Evolutionary conservation across 1,140 invertebrate species (phyloP).

Genomic region (Apocrypta bakeri): DNA sequence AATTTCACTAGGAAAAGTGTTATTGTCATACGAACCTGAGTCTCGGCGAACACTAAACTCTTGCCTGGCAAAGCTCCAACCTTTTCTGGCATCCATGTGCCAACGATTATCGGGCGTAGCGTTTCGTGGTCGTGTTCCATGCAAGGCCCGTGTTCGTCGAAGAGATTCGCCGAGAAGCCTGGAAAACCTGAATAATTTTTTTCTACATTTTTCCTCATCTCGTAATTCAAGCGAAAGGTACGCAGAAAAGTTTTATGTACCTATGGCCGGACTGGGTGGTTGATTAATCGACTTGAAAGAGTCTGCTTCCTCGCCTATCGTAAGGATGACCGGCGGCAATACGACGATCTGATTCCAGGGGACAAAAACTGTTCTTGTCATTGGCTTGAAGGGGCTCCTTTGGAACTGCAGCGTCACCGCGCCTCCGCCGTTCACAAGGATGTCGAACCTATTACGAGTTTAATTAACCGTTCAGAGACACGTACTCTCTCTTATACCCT

Average conservation of each 20-base stretch:
- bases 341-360: conserved; percentile 98
- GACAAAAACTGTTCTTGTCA: conserved; percentile 91
- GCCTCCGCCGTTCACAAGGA: conserved; percentile 98
- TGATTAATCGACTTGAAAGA: conserved; percentile 71
- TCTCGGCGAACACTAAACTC: conserved; percentile 90
- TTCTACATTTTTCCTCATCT: too few relatives aligned
- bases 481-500: conserved; percentile 1
- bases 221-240: too few relatives aligned
- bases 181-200: conserved; percentile 69
- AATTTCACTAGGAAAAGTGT: conserved; percentile 41
- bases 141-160: conserved; percentile 80
- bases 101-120: conserved; percentile 86
- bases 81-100: conserved; percentile 89
- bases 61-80: conserved; percentile 87
- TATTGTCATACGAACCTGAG: conserved; percentile 78
- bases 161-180: conserved; percentile 77
- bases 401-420: conserved; percentile 97
- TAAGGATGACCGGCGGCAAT: conserved; percentile 89
- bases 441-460: conserved; percentile 89
- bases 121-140: conserved; percentile 89
- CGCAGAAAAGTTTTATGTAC: conserved; percentile 59
- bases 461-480: conserved; percentile 49
- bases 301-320: conserved; percentile 84
- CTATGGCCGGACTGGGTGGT: conserved; percentile 69
- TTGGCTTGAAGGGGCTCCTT: conserved; percentile 90